phyloP scores from a whole-genome alignment of 2,113 vertebrate species.

The Chaetops frenatus region DNA sequence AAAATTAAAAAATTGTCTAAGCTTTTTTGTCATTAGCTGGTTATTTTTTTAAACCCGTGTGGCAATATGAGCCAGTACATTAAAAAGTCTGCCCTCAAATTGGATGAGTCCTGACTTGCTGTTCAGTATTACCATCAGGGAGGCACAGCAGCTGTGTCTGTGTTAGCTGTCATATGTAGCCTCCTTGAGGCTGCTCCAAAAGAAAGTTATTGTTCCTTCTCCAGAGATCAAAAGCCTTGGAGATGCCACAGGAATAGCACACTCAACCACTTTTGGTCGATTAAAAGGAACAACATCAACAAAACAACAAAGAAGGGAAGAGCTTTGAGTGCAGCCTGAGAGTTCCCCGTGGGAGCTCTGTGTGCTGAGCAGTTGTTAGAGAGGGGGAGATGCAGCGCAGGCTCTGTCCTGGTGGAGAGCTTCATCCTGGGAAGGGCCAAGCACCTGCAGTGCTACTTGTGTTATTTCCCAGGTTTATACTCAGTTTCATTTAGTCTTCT shows the following conservation, averaged over 20 bases:
- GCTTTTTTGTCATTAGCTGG: neutral
- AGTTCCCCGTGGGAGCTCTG: neutral
- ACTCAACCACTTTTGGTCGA: neutral
- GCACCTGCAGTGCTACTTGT: neutral
- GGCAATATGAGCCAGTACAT: neutral
- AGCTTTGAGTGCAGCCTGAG: neutral
- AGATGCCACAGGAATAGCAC: neutral
- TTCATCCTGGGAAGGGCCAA: neutral
- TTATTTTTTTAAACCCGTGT: neutral
- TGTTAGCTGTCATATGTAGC: accelerated
- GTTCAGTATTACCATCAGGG: neutral
- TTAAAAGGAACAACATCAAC: neutral
- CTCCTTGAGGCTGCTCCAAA: neutral
- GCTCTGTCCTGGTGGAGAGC: neutral
- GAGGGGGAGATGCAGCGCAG: accelerated
- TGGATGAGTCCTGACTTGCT: neutral
- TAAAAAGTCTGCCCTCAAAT: neutral
- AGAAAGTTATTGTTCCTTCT: neutral
- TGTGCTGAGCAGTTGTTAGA: neutral
- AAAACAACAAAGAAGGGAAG: neutral
- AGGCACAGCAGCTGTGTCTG: neutral
- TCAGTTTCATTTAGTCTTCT: neutral
- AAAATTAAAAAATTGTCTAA: neutral
- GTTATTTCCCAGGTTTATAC: neutral
- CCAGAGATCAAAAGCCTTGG: neutral